Base-by-base conservation (phyloP, 2,888 invertebrate genomes). In the Dasypolia templi region DNA sequence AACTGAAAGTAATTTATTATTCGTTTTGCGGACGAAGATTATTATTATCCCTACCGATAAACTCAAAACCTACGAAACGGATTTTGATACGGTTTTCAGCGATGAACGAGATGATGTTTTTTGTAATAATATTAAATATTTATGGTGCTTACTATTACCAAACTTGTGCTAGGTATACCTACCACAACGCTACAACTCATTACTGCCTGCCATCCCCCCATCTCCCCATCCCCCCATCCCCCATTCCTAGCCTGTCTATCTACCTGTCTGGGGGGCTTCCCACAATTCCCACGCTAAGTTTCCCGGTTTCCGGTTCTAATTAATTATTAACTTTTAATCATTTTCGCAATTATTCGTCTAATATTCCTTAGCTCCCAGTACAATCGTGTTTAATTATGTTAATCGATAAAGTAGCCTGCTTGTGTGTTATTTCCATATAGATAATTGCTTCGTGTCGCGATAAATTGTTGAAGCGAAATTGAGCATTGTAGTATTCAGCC, bases 321-420 rank as follows among this genome's bases (percentile, higher is more conserved):
- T 80, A 81, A 71, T 77, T 71, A 81, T 81, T 70, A 44, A 70
- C 35, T 49, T 66, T 70, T 56, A 81, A 79, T 81, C 81, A 68
- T 22, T 14, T 63, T 39, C 65, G 17, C 39, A 79, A 74, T 68
- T 51, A 80, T 59, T 61, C 59, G 49, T 51, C 14, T 59, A n/a
- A 49, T 67, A 64, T 74, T 80, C 53, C 39, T 26, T 32, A 53
- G n/a, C 39, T 78, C 39, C 44, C 76, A 26, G 72, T 49, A 9
- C 29, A 2, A 51, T 51, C 22, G 1, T 17, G 17, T 22, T 51
- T 42, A 26, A 63, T 46, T 61, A 17, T 26, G 29, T 35, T 51
- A 17, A 46, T 51, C 44, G 39, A 35, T 55, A 26, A 32, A 39
- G 12, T 67, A 68, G 29, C 22, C 11, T 14, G 42, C 3, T 35